phyloP scores from a whole-genome alignment of 2,797 vertebrate species.

The Sphenodon punctatus region DNA sequence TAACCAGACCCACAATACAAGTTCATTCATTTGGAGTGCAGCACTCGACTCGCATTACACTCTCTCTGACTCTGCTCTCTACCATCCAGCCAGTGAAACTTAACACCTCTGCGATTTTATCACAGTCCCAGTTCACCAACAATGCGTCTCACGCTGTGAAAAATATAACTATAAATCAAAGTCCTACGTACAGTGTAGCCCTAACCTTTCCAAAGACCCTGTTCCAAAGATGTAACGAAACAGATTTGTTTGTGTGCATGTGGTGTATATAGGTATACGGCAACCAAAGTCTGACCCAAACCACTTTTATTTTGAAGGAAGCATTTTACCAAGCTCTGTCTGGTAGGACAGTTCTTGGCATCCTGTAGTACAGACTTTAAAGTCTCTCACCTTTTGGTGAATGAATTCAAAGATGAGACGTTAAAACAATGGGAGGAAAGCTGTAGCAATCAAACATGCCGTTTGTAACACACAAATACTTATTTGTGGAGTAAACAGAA shows the following conservation, averaged over 20 bases:
- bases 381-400: background rate
- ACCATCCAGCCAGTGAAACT: constrained; percentile 68
- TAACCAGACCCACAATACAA: constrained; percentile 72
- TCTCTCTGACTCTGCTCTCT: constrained; percentile 46
- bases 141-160: constrained; percentile 63
- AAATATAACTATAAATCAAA: constrained; percentile 70
- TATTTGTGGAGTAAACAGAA: no score
- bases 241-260: constrained; percentile 24
- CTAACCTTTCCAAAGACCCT: constrained; percentile 20
- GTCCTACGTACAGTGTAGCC: constrained; percentile 30
- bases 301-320: constrained; percentile 26
- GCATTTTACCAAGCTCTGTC: no score
- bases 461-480: no score
- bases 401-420: background rate
- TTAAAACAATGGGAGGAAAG: background rate
- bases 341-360: background rate
- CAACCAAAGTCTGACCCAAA: constrained; percentile 13
- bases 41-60: constrained; percentile 62
- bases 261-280: background rate
- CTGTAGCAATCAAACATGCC: background rate
- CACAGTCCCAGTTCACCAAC: constrained; percentile 60
- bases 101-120: constrained; percentile 72
- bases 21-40: constrained; percentile 70
- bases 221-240: constrained; percentile 3
- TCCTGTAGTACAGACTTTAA: constrained; percentile 3